Evolutionary conservation across 1,140 invertebrate genomes (phyloP).

Genomic region (Caenorhabditis brenneri): DNA sequence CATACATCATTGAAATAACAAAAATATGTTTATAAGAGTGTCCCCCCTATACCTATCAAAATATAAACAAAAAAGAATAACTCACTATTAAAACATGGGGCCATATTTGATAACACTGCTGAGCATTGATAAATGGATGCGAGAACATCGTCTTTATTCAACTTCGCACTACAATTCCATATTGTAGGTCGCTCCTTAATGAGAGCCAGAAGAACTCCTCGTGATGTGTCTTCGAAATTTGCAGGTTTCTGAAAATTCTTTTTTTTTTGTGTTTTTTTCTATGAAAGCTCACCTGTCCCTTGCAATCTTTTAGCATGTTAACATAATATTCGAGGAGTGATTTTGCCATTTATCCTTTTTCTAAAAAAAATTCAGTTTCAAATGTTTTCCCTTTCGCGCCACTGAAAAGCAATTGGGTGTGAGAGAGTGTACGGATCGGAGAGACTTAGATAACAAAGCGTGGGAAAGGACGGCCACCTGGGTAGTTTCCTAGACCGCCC

Average conservation of each 20-base stretch:
- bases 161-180: neutral
- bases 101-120: slow-evolving; percentile 6
- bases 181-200: slow-evolving; percentile 15
- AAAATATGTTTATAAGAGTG: too few species aligned
- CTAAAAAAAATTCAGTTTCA: neutral
- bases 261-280: neutral
- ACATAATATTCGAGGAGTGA: neutral
- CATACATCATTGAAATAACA: too few species aligned
- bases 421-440: neutral
- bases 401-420: neutral
- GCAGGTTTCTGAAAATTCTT: neutral
- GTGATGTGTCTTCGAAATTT: neutral
- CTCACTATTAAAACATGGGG: neutral
- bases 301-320: neutral
- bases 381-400: neutral
- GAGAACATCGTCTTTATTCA: slow-evolving; percentile 21
- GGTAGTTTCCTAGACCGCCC: neutral
- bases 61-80: neutral
- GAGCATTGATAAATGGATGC: neutral
- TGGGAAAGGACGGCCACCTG: neutral
- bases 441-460: neutral
- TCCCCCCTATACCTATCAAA: too few species aligned
- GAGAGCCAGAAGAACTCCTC: neutral
- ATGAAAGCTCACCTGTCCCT: neutral
- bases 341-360: neutral